Percentiles rank a stretch among this genome's conserved stretches.
phyloP scores from a whole-genome alignment of 2,888 invertebrate species.

The Tipula lateralis region DNA sequence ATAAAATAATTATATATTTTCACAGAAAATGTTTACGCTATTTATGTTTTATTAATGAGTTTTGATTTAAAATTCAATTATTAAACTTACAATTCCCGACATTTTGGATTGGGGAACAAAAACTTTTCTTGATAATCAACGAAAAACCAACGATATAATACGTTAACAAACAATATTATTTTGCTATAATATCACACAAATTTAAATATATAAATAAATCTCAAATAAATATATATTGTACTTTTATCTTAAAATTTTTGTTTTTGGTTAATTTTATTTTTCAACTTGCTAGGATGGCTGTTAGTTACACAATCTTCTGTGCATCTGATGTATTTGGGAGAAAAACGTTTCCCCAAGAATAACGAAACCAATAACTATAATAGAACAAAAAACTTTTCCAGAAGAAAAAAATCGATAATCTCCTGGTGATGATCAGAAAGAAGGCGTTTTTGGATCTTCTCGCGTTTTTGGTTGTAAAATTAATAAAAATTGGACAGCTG shows the following conservation, averaged over 20 bases:
- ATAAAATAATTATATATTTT: background rate
- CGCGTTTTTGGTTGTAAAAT: background rate
- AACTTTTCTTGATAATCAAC: background rate
- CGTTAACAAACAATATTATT: background rate
- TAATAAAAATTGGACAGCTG: background rate
- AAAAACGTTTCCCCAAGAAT: background rate
- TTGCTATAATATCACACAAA: background rate
- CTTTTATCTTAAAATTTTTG: background rate
- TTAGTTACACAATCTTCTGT: background rate
- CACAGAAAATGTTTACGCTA: background rate
- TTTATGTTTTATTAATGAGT: background rate
- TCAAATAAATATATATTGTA: background rate
- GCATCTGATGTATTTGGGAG: background rate
- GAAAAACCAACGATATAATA: background rate
- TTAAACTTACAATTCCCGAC: constrained; percentile 29
- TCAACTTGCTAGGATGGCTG: background rate
- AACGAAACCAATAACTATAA: constrained; percentile 1
- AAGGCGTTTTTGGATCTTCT: background rate
- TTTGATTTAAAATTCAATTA: background rate
- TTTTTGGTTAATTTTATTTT: background rate
- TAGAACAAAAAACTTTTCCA: background rate
- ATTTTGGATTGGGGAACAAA: background rate
- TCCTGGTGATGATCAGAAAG: background rate
- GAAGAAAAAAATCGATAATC: background rate
- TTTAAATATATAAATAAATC: background rate